Conservation (phyloP, 2,888 invertebrate species). For the Euplagia quadripunctaria region DNA sequence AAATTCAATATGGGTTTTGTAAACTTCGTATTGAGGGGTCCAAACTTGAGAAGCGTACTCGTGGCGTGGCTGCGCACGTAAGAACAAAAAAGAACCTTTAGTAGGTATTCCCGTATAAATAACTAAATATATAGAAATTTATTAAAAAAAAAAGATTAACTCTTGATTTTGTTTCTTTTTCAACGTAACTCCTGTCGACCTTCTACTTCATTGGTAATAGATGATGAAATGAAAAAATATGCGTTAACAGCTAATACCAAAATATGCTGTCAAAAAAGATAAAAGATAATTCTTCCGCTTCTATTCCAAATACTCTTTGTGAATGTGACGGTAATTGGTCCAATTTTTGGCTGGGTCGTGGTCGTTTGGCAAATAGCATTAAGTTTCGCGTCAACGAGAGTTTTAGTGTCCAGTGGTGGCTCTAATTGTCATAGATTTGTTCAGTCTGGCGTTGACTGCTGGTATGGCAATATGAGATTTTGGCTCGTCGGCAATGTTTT, state of each 20-base stretch:
- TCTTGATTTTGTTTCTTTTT: too few relatives aligned
- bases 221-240: neutral
- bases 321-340: constrained; percentile 53
- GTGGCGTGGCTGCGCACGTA: too few relatives aligned
- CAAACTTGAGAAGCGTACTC: too few relatives aligned
- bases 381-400: constrained; percentile 59
- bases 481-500: neutral
- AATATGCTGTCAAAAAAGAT: neutral
- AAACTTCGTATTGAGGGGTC: too few relatives aligned
- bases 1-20: too few relatives aligned
- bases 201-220: too few relatives aligned
- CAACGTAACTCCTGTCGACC: too few relatives aligned
- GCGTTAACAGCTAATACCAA: neutral
- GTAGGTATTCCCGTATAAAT: too few relatives aligned
- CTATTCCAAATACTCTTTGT: constrained; percentile 20
- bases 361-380: constrained; percentile 64
- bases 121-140: too few relatives aligned
- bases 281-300: constrained; percentile 6
- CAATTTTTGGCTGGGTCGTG: constrained; percentile 59
- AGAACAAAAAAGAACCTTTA: too few relatives aligned
- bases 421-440: constrained; percentile 54
- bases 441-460: constrained; percentile 17
- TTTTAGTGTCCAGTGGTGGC: constrained; percentile 53
- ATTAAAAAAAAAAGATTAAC: too few relatives aligned
- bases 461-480: constrained; percentile 7